Conservation (phyloP, 2,113 vertebrate species). For the Steatornis caripensis region DNA sequence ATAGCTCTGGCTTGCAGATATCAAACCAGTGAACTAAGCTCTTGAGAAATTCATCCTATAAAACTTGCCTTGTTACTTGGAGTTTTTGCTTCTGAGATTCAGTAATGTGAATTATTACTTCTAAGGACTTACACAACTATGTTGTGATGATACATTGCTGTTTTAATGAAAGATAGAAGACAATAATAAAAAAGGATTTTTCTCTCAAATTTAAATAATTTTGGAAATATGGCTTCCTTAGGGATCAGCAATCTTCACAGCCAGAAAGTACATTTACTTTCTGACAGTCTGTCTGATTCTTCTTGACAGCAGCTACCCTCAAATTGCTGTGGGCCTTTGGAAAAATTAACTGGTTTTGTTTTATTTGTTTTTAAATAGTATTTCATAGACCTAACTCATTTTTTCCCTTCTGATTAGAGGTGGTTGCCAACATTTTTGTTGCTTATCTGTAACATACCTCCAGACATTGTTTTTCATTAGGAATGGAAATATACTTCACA, state of each 20-base stretch:
- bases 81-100: background rate
- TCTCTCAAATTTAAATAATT: constrained; percentile 22
- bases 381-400: background rate
- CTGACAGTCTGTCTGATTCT: background rate
- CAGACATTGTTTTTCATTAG: background rate
- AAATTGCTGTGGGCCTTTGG: background rate
- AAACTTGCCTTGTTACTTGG: background rate
- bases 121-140: background rate
- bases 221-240: background rate
- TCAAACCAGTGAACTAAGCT: constrained; percentile 24
- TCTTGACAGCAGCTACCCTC: constrained; percentile 2
- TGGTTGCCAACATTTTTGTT: background rate
- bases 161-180: background rate
- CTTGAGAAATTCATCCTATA: constrained; percentile 15
- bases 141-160: background rate
- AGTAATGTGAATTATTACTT: background rate
- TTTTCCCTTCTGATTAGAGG: background rate
- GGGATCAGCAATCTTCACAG: background rate
- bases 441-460: background rate
- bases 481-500: background rate
- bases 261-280: background rate
- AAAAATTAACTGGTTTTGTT: background rate
- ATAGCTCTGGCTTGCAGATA: constrained; percentile 34
- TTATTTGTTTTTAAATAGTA: constrained; percentile 10
- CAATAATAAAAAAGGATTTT: background rate